Conservation (phyloP, 2,797 vertebrate species). For the Cercopithecus mitis region DNA sequence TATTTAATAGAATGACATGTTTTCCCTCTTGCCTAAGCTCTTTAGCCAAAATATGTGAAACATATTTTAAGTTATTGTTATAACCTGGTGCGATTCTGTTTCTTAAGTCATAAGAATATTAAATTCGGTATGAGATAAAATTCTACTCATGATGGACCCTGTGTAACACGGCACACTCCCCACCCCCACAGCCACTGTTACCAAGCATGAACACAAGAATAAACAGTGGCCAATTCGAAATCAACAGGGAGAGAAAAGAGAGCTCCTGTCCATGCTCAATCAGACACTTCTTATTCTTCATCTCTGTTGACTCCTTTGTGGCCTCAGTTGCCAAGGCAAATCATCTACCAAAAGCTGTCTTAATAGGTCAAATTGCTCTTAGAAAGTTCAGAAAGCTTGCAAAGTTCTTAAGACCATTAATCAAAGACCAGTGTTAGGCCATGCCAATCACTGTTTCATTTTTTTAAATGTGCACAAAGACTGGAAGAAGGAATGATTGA, state of each 20-base stretch:
- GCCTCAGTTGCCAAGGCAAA: background rate
- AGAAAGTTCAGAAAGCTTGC: background rate
- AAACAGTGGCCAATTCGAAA: fast-evolving
- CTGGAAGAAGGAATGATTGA: conserved; percentile 57
- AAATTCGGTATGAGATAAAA: background rate
- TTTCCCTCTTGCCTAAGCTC: background rate
- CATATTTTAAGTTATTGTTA: background rate
- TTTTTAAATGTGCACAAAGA: background rate
- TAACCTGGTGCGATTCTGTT: background rate
- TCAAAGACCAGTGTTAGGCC: conserved; percentile 14
- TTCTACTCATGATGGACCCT: fast-evolving
- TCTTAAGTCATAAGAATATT: background rate
- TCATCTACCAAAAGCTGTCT: background rate
- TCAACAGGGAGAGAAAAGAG: background rate
- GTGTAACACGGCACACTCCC: background rate
- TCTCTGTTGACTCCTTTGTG: background rate
- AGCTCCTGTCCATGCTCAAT: fast-evolving
- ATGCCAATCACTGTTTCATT: background rate
- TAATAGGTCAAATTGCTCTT: background rate
- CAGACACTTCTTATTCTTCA: fast-evolving
- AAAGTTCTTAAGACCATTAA: background rate
- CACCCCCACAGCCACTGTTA: background rate
- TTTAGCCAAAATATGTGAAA: background rate
- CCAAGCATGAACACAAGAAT: no score
- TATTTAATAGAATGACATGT: background rate